Conservation (phyloP, 2,113 vertebrate species). For the Eidolon helvum region DNA sequence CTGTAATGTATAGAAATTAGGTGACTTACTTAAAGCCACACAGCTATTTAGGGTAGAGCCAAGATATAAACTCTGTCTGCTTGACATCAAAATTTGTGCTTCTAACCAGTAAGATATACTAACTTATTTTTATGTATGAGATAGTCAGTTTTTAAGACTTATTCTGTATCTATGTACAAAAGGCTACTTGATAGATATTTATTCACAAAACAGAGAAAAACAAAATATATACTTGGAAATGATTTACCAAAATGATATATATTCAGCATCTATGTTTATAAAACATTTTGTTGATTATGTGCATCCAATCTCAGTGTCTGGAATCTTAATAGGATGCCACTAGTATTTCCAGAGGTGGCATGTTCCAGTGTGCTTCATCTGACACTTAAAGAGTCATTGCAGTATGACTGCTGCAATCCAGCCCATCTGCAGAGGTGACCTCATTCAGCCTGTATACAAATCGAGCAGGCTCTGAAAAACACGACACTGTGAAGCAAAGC, state of each 20-base stretch:
- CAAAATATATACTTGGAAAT: conserved; percentile 3
- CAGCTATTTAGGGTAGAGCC: neutral
- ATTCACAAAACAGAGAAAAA: conserved; percentile 47
- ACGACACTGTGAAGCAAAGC: neutral
- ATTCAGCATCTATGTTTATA: neutral
- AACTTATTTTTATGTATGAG: neutral
- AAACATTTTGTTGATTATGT: neutral
- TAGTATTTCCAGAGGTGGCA: fast-evolving
- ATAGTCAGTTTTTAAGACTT: neutral
- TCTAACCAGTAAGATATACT: neutral
- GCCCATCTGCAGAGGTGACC: neutral
- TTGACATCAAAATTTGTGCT: neutral
- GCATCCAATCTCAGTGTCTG: neutral
- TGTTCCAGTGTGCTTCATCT: fast-evolving
- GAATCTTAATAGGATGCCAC: neutral
- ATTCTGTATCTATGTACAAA: neutral
- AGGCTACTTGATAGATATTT: conserved; percentile 30
- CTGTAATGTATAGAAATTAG: neutral
- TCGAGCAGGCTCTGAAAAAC: neutral
- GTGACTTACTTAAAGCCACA: neutral
- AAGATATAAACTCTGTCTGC: neutral
- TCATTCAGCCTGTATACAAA: neutral
- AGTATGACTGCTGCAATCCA: neutral
- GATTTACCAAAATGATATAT: conserved; percentile 1
- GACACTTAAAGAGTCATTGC: neutral